phyloP scores from a whole-genome alignment of 2,797 vertebrate genomes.

The Diplodus sargus region DNA sequence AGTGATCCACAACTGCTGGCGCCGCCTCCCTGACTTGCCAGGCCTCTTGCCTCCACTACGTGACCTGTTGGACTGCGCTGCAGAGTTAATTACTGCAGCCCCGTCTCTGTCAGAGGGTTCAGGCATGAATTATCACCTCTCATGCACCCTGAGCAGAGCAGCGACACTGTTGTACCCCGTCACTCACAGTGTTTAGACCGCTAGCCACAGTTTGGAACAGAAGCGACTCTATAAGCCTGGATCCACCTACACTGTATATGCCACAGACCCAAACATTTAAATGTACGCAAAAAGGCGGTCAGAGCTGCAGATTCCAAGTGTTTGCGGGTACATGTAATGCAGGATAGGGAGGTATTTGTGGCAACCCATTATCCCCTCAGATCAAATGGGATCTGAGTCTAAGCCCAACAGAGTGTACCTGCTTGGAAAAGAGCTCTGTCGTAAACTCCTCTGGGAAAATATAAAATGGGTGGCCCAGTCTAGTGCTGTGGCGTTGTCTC shows the following conservation, averaged over 20 bases:
- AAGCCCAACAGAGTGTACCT: constrained; percentile 67
- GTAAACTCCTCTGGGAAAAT: constrained; percentile 56
- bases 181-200: constrained; percentile 48
- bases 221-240: constrained; percentile 33
- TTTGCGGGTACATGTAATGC: constrained; percentile 59
- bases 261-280: neutral
- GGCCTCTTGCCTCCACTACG: constrained; percentile 53
- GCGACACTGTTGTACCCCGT: constrained; percentile 35
- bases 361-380: constrained; percentile 74
- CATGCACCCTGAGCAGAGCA: constrained; percentile 34
- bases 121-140: constrained; percentile 77
- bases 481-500: constrained; percentile 42
- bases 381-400: constrained; percentile 76
- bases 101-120: constrained; percentile 65
- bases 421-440: constrained; percentile 48
- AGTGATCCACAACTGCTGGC: constrained; percentile 64
- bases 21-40: constrained; percentile 40
- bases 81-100: constrained; percentile 67
- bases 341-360: constrained; percentile 73
- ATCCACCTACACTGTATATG: neutral
- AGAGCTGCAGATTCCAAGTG: constrained; percentile 48
- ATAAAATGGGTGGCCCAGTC: constrained; percentile 57
- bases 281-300: constrained; percentile 6
- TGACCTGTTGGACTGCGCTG: constrained; percentile 61
- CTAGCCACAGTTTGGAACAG: constrained; percentile 37